Percentiles rank a stretch among this genome's conserved stretches.
These are phyloP conservation scores for Columba janthina DNA, from an alignment of 2,113 vertebrate genomes.

Conservation along the genomic window DNA sequence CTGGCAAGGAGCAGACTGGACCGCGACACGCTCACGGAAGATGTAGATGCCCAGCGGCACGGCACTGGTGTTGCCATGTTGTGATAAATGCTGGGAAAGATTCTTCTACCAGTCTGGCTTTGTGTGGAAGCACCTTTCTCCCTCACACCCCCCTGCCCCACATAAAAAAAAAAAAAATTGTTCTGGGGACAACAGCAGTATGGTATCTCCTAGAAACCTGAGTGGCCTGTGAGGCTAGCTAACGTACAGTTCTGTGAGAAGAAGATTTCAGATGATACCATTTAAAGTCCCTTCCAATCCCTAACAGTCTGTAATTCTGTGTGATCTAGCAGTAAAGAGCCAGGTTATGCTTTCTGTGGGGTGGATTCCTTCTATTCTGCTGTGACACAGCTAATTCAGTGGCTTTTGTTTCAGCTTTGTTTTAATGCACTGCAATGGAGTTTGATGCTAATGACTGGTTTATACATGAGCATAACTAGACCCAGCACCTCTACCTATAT, in stretches of 20 bases:
- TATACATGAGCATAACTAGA: neutral
- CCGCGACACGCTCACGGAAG: rapidly evolving
- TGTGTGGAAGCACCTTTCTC: neutral
- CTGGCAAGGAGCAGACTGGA: neutral
- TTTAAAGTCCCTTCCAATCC: too few species aligned
- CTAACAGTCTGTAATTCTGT: too few species aligned
- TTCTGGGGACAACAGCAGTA: neutral
- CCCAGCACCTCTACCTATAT: neutral
- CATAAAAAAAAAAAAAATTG: neutral
- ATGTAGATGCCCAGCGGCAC: too few species aligned
- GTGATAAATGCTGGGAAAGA: rapidly evolving
- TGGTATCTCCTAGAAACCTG: neutral
- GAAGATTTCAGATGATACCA: neutral
- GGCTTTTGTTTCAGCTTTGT: neutral
- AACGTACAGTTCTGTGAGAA: neutral
- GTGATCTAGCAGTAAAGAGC: neutral
- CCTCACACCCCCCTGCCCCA: too few species aligned
- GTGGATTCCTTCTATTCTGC: neutral
- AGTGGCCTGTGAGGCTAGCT: neutral
- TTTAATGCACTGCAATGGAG: neutral
- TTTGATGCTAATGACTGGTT: neutral
- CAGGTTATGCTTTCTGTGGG: neutral
- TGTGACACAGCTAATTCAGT: neutral
- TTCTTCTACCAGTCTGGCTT: neutral
- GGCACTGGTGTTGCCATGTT: too few species aligned